Percentiles rank a stretch among this genome's conserved stretches.
Evolutionary conservation across 1,140 invertebrate species (phyloP).

Genomic region (Mycetomoellerius zeteki): DNA sequence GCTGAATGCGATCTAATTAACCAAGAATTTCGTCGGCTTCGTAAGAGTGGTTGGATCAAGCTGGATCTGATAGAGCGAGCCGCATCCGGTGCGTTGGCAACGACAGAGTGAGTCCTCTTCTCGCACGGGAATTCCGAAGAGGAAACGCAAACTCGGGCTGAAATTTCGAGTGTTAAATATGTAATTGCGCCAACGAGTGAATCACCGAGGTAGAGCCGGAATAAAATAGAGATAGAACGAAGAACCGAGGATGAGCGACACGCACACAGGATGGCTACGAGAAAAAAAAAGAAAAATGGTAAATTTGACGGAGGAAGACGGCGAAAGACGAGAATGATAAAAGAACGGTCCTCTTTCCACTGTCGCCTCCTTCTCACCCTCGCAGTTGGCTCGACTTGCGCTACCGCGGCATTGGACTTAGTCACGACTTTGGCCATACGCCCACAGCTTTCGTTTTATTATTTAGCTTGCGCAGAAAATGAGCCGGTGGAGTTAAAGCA

Average conservation of each 20-base stretch:
- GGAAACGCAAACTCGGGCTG: constrained; percentile 69
- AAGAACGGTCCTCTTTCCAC: background rate
- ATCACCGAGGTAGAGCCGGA: constrained; percentile 50
- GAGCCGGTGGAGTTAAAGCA: constrained; percentile 70
- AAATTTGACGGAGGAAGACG: constrained; percentile 5
- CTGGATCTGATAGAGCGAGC: constrained; percentile 65
- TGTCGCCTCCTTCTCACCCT: constrained; percentile 19
- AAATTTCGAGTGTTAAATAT: constrained; percentile 83
- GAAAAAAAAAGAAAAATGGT: constrained; percentile 67
- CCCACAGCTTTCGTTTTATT: constrained; percentile 70
- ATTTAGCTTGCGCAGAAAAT: constrained; percentile 69
- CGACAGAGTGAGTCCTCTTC: constrained; percentile 34
- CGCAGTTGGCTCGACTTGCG: constrained; percentile 20
- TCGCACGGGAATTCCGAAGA: constrained; percentile 34
- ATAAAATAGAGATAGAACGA: constrained; percentile 28
- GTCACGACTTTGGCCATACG: constrained; percentile 68
- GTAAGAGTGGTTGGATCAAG: constrained; percentile 14
- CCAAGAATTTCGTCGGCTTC: constrained; percentile 49
- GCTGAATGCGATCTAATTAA: constrained; percentile 68
- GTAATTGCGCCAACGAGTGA: constrained; percentile 78
- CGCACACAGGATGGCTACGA: constrained; percentile 49
- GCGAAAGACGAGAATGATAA: constrained; percentile 46
- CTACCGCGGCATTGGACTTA: constrained; percentile 43
- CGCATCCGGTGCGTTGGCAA: constrained; percentile 60
- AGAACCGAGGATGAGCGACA: background rate